Evolutionary conservation across 1,140 invertebrate species (phyloP).

Genomic region (Lordiphosa mommai): DNA sequence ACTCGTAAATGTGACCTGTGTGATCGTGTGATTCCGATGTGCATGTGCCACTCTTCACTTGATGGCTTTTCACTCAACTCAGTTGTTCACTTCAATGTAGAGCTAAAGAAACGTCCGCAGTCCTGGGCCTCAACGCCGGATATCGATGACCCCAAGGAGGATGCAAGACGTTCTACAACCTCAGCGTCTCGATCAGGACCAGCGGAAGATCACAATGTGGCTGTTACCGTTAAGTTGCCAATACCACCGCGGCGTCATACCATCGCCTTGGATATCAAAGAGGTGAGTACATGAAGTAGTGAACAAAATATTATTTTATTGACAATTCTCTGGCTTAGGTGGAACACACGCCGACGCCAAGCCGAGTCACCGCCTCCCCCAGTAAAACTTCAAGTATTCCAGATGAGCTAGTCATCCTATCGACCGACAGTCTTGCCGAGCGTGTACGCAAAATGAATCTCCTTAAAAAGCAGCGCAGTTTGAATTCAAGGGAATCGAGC

Average conservation of each 20-base stretch:
- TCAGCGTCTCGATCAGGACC: slow-evolving; percentile 15
- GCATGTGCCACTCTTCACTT: slow-evolving; percentile 31
- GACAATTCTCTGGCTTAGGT: slow-evolving; percentile 42
- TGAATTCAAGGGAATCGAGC: slow-evolving; percentile 81
- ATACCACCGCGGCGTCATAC: slow-evolving; percentile 83
- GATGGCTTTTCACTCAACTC: slow-evolving; percentile 55
- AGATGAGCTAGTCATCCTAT: slow-evolving; percentile 81
- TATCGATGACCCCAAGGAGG: slow-evolving; percentile 80
- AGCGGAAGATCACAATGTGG: slow-evolving; percentile 70
- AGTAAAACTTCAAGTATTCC: slow-evolving; percentile 75
- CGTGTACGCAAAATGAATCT: slow-evolving; percentile 84
- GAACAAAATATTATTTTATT: not conserved
- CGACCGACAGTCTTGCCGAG: slow-evolving; percentile 82
- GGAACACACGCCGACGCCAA: slow-evolving; percentile 65
- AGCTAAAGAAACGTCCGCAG: slow-evolving; percentile 78
- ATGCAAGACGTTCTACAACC: slow-evolving; percentile 8
- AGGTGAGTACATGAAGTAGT: slow-evolving; percentile 56
- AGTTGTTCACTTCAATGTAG: slow-evolving; percentile 83
- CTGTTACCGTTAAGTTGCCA: slow-evolving; percentile 84
- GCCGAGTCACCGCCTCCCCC: slow-evolving; percentile 80
- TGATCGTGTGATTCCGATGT: slow-evolving; percentile 18
- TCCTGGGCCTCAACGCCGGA: slow-evolving; percentile 88
- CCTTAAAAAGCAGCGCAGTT: slow-evolving; percentile 81
- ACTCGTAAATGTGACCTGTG: slow-evolving; percentile 23
- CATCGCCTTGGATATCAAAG: slow-evolving; percentile 82